Conservation (phyloP, 2,888 invertebrate genomes). For the Imbricaverruca yamaguchii region DNA sequence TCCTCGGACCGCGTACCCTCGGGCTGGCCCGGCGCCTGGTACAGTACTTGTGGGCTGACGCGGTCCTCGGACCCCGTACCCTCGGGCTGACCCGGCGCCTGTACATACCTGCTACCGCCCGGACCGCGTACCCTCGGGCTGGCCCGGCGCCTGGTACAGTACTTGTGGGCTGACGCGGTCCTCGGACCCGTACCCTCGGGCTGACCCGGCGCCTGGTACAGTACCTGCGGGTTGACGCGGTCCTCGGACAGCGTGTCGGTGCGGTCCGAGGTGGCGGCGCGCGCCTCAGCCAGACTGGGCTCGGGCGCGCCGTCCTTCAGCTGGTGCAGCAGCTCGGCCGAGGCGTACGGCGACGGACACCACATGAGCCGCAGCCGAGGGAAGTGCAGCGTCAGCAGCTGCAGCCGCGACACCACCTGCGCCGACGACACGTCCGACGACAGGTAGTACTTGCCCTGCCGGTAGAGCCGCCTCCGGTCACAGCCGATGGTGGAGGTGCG, state of each 20-base stretch:
- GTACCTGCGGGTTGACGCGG: conserved; percentile 30
- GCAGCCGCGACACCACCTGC: conserved; percentile 76
- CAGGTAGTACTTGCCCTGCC: conserved; percentile 64
- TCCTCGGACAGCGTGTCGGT: conserved; percentile 28
- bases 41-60: too few species aligned
- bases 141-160: too few species aligned
- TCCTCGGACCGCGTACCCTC: too few species aligned
- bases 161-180: too few species aligned
- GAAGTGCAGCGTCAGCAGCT: conserved; percentile 89
- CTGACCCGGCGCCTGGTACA: background rate
- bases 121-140: too few species aligned
- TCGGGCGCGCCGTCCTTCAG: conserved; percentile 60
- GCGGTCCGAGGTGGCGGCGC: conserved; percentile 31
- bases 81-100: too few species aligned
- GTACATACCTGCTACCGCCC: too few species aligned
- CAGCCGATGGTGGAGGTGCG: too few species aligned
- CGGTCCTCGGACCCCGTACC: too few species aligned
- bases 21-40: too few species aligned
- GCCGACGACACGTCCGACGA: conserved; percentile 67
- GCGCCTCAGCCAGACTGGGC: conserved; percentile 30
- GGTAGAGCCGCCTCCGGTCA: background rate
- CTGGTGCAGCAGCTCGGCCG: conserved; percentile 91
- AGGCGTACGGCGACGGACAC: conserved; percentile 94
- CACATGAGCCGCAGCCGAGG: conserved; percentile 86
- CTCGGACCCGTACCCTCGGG: too few species aligned